Conservation (phyloP, 1,140 invertebrate genomes). For the Brachionus asplanchnoidis region DNA sequence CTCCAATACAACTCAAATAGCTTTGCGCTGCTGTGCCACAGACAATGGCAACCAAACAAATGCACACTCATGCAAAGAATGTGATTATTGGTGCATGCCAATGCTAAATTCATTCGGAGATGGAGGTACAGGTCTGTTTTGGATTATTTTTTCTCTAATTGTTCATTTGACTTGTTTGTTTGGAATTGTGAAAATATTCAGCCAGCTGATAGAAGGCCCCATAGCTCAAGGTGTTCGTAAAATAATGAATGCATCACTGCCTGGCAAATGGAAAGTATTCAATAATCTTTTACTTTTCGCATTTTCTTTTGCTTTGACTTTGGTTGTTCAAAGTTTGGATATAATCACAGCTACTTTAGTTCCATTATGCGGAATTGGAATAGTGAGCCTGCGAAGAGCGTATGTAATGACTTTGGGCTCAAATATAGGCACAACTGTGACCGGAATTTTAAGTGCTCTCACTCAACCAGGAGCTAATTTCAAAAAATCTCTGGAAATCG, state of each 20-base stretch:
- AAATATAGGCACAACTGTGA: conserved; percentile 65
- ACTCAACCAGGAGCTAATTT: conserved; percentile 53
- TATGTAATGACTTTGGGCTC: conserved; percentile 64
- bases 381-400: conserved; percentile 62
- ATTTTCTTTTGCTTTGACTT: conserved; percentile 62
- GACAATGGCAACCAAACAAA: background rate
- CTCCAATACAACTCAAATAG: background rate
- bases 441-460: conserved; percentile 60
- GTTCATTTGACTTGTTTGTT: background rate
- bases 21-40: background rate
- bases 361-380: conserved; percentile 63
- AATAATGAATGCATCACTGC: conserved; percentile 61
- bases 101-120: background rate
- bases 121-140: conserved; percentile 1
- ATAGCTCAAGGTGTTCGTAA: conserved; percentile 60
- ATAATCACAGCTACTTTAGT: conserved; percentile 66
- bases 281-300: conserved; percentile 58
- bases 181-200: background rate
- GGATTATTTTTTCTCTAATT: background rate
- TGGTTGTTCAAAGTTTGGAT: conserved; percentile 64
- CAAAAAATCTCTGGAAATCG: conserved; percentile 61
- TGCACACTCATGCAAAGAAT: background rate
- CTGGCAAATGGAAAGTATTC: conserved; percentile 54
- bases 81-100: background rate
- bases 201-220: conserved; percentile 49